Evolutionary conservation across 2,888 invertebrate genomes (phyloP).

Genomic region (Leucania comma): DNA sequence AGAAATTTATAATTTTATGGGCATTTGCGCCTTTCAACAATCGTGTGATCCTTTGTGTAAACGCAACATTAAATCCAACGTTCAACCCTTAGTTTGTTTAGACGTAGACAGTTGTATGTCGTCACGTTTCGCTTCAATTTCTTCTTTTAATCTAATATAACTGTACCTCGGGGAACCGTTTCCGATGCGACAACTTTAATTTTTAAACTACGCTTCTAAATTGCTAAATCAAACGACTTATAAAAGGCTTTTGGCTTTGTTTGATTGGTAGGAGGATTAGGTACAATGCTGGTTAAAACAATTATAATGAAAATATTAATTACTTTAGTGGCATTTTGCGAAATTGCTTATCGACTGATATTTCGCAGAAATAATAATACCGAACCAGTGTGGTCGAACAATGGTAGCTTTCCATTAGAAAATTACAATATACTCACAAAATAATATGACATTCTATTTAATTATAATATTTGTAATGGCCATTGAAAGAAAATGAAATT

Average conservation of each 20-base stretch:
- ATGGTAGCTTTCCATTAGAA: background rate
- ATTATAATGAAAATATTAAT: background rate
- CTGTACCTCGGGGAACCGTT: slow-evolving; percentile 40
- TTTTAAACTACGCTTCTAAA: slow-evolving; percentile 30
- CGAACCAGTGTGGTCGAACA: background rate
- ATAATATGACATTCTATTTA: background rate
- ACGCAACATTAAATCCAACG: slow-evolving; percentile 24
- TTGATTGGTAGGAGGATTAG: background rate
- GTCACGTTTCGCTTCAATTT: slow-evolving; percentile 34
- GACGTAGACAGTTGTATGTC: background rate
- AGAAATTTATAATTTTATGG: background rate
- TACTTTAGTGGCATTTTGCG: background rate
- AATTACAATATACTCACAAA: background rate
- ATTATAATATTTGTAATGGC: background rate
- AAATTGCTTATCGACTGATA: background rate
- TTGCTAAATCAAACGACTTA: slow-evolving; percentile 27
- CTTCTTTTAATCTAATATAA: slow-evolving; percentile 51
- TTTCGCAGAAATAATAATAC: background rate
- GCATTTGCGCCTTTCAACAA: background rate
- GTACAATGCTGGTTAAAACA: background rate
- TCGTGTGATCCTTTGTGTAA: background rate
- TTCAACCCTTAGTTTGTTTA: slow-evolving; percentile 26
- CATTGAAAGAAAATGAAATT: slow-evolving; percentile 19
- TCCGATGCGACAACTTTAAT: slow-evolving; percentile 32
- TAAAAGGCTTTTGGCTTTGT: background rate